These are phyloP conservation scores for Dreissena rostriformis DNA, from an alignment of 1,140 invertebrate genomes.

Conservation along the genomic window DNA sequence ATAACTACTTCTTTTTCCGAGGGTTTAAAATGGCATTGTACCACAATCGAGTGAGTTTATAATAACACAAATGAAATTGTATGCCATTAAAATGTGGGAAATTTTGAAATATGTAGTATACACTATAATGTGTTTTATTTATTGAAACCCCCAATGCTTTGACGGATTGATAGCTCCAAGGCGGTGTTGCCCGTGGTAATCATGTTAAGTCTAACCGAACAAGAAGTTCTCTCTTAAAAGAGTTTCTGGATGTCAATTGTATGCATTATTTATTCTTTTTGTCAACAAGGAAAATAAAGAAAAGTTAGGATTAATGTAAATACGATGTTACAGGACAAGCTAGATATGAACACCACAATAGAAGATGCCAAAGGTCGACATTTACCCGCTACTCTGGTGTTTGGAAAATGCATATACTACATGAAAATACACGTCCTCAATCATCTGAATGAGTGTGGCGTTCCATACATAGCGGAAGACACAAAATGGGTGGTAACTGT, in stretches of 20 bases:
- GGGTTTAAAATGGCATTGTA: conserved; percentile 51
- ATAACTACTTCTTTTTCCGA: conserved; percentile 47
- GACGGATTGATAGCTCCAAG: too few relatives aligned
- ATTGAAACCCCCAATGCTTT: too few relatives aligned
- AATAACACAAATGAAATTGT: background rate
- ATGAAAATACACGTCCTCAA: conserved; percentile 41
- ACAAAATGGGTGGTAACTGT: conserved; percentile 62
- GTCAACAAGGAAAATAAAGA: background rate
- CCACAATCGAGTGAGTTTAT: conserved; percentile 8
- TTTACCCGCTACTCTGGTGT: conserved; percentile 36
- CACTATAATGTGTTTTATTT: too few relatives aligned
- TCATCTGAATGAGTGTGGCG: background rate
- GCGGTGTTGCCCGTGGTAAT: too few relatives aligned
- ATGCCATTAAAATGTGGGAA: background rate
- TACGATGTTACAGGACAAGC: background rate
- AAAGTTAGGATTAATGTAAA: background rate
- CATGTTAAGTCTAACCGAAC: too few relatives aligned
- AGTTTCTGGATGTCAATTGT: background rate
- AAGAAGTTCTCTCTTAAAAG: background rate
- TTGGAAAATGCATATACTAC: conserved; percentile 34
- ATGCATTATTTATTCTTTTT: background rate
- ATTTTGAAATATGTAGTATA: background rate
- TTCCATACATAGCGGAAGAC: background rate
- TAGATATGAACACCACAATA: background rate
- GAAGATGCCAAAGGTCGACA: conserved; percentile 13